Percentiles rank a stretch among this genome's conserved stretches.
Conservation (phyloP, 1,140 invertebrate genomes). For the Hylyphantes graminicola region DNA sequence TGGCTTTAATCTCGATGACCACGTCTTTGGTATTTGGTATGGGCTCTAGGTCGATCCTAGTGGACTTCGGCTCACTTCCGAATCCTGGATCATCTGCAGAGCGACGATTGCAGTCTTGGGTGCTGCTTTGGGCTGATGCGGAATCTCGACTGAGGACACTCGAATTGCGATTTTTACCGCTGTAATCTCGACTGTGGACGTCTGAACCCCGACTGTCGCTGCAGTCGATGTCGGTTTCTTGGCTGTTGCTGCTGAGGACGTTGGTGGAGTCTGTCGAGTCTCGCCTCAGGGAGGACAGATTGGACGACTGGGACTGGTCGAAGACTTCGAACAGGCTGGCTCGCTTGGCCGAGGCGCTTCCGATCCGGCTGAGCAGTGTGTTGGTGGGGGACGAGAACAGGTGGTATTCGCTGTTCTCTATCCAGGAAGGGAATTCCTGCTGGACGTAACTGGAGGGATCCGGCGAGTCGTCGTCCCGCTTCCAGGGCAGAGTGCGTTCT, state of each 20-base stretch:
- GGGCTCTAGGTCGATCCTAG: constrained; percentile 17
- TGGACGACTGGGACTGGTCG: neutral
- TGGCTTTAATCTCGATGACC: constrained; percentile 41
- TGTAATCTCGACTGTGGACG: no score
- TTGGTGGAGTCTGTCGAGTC: neutral
- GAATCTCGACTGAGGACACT: no score
- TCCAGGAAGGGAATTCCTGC: constrained; percentile 90
- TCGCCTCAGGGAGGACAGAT: neutral
- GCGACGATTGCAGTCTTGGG: neutral
- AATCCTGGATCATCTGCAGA: neutral
- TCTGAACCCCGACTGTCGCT: neutral
- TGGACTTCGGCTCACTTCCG: neutral
- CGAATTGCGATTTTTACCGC: no score
- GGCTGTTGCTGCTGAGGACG: neutral
- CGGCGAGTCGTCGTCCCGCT: constrained; percentile 69
- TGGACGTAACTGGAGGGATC: constrained; percentile 69
- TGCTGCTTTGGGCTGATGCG: neutral
- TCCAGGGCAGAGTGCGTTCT: constrained; percentile 89
- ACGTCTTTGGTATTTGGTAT: constrained; percentile 20
- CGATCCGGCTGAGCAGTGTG: constrained; percentile 79
- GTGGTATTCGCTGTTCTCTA: constrained; percentile 88
- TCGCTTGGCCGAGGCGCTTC: constrained; percentile 12
- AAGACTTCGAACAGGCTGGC: constrained; percentile 34
- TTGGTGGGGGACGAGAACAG: constrained; percentile 87
- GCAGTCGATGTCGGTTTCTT: neutral